phyloP scores from a whole-genome alignment of 2,888 invertebrate species.

The Lycaena phlaeas region DNA sequence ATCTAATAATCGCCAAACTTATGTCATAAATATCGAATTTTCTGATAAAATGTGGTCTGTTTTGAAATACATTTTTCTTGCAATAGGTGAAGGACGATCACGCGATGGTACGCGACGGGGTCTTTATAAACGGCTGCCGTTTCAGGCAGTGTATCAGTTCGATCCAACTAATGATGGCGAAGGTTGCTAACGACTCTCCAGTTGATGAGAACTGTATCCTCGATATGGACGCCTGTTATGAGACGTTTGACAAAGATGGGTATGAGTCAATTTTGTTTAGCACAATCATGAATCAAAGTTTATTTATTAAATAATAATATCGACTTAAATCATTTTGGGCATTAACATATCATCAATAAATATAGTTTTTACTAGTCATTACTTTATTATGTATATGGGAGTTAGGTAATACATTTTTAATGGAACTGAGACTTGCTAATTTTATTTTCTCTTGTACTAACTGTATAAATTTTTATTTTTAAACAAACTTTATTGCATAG shows the following conservation, averaged over 20 bases:
- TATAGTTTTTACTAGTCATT: no score
- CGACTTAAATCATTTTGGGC: background rate
- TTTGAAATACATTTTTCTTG: background rate
- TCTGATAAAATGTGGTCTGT: background rate
- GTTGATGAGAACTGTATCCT: constrained; percentile 69
- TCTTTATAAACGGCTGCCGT: constrained; percentile 47
- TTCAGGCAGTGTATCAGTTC: constrained; percentile 49
- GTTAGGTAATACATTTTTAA: no score
- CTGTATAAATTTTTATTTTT: no score
- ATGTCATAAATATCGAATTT: no score
- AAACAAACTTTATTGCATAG: no score
- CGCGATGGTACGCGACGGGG: constrained; percentile 37
- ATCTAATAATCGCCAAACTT: no score
- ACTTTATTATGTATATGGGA: no score
- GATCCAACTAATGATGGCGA: constrained; percentile 60
- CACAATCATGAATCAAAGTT: background rate
- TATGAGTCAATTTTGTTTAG: constrained; percentile 69
- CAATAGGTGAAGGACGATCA: constrained; percentile 3
- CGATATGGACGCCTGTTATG: constrained; percentile 93
- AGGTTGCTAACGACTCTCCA: constrained; percentile 48
- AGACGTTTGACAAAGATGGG: constrained; percentile 92
- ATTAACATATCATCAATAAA: no score
- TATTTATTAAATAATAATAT: background rate
- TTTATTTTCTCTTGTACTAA: no score
- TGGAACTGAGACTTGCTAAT: no score